phyloP scores from a whole-genome alignment of 1,140 invertebrate species.

The Trichonephila inaurata region DNA sequence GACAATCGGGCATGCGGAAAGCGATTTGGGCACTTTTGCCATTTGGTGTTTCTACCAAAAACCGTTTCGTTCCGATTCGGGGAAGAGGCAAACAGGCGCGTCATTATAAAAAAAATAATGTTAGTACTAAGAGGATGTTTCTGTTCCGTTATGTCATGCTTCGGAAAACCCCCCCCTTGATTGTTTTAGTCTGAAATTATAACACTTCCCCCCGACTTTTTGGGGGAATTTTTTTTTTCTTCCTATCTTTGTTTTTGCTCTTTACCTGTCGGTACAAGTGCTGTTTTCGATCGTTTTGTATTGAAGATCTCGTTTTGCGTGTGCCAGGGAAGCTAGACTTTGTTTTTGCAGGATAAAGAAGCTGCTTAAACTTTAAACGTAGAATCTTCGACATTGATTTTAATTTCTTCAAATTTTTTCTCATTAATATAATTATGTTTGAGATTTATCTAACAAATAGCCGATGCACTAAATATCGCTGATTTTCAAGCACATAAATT shows the following conservation, averaged over 20 bases:
- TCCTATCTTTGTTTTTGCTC: neutral
- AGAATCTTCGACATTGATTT: neutral
- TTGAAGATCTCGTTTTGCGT: neutral
- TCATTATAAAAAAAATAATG: slow-evolving; percentile 18
- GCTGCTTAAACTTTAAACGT: neutral
- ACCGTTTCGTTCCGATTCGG: slow-evolving; percentile 34
- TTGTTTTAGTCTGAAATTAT: neutral
- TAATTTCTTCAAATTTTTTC: neutral
- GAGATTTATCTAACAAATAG: too few relatives aligned
- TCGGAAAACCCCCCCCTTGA: neutral
- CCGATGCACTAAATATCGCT: too few relatives aligned
- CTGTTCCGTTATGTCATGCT: slow-evolving; percentile 66
- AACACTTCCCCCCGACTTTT: slow-evolving; percentile 30
- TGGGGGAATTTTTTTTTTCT: neutral
- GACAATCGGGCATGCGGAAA: neutral
- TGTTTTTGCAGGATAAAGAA: neutral
- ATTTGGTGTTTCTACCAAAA: neutral
- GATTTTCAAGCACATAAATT: too few relatives aligned
- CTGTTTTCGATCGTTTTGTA: neutral
- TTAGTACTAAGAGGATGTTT: slow-evolving; percentile 38
- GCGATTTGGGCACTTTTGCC: neutral
- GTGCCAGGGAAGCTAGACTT: neutral
- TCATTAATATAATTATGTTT: too few relatives aligned
- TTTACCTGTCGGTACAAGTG: neutral
- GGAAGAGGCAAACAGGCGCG: slow-evolving; percentile 38